phyloP scores from a whole-genome alignment of 1,140 invertebrate species.

The Drosophila mayri region DNA sequence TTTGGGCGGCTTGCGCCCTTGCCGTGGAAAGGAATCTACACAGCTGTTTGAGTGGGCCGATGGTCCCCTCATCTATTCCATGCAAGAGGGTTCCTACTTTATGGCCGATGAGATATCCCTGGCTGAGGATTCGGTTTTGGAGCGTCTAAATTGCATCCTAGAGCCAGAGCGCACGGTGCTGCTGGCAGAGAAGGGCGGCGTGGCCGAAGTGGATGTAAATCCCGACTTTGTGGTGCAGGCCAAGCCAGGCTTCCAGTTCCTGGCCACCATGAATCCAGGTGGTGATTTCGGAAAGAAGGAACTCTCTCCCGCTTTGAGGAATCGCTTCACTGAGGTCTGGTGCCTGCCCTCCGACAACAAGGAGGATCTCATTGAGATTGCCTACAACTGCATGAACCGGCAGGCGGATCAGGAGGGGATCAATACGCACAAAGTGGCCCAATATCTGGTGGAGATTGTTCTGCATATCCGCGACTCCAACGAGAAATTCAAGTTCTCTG shows the following conservation, averaged over 20 bases:
- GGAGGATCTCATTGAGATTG: slow-evolving; percentile 89
- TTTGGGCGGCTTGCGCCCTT: slow-evolving; percentile 96
- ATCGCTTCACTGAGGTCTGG: slow-evolving; percentile 99
- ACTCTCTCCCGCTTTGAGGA: slow-evolving; percentile 98
- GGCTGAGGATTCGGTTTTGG: slow-evolving; percentile 99
- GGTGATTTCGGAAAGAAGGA: slow-evolving; percentile 99
- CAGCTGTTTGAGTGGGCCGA: slow-evolving; percentile 98
- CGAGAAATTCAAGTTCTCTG: slow-evolving; percentile 93
- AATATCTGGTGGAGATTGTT: slow-evolving; percentile 78
- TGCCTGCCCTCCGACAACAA: slow-evolving; percentile 87
- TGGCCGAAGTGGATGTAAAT: slow-evolving; percentile 82
- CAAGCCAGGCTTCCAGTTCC: slow-evolving; percentile 92
- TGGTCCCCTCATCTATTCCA: slow-evolving; percentile 96
- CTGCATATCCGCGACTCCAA: slow-evolving; percentile 68
- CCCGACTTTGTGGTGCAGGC: slow-evolving; percentile 90
- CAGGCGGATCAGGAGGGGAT: slow-evolving; percentile 2
- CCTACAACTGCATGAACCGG: slow-evolving; percentile 72
- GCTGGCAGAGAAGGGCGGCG: slow-evolving; percentile 94
- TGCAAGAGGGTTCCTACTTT: slow-evolving; percentile 95
- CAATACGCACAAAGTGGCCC: slow-evolving; percentile 61
- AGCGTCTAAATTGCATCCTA: slow-evolving; percentile 97
- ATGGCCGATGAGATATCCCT: slow-evolving; percentile 99
- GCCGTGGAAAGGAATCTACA: slow-evolving; percentile 87
- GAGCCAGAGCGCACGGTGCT: slow-evolving; percentile 97
- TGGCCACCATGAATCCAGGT: slow-evolving; percentile 99